phyloP scores from a whole-genome alignment of 2,113 vertebrate species.

The Hemibagrus wyckioides region DNA sequence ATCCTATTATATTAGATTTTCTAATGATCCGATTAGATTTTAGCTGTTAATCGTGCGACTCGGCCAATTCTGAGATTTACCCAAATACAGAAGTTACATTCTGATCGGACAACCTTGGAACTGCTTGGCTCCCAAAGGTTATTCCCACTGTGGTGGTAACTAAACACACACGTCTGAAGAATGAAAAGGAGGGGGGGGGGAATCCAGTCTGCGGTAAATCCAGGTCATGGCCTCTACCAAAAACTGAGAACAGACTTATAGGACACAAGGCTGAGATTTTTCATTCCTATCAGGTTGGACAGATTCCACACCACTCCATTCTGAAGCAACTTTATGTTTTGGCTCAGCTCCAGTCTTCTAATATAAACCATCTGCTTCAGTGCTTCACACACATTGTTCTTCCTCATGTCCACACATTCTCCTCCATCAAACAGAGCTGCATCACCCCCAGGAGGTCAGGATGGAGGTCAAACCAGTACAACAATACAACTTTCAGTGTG shows the following conservation, averaged over 20 bases:
- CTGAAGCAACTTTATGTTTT: not conserved
- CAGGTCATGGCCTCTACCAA: not conserved
- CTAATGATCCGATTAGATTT: not conserved
- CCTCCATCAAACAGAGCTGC: not conserved
- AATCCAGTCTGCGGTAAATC: not conserved
- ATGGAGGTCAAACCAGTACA: not conserved
- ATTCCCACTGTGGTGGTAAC: not conserved
- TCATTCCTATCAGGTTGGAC: not conserved
- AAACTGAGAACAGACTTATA: not conserved
- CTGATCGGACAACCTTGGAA: not conserved
- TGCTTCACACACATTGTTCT: not conserved
- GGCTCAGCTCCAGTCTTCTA: not conserved
- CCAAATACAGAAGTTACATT: not conserved
- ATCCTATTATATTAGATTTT: not conserved
- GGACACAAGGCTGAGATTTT: too few relatives aligned
- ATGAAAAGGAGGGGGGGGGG: not conserved
- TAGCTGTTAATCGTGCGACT: not conserved
- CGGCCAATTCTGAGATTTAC: not conserved
- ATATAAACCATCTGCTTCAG: not conserved
- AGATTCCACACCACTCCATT: constrained; percentile 9
- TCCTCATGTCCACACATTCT: not conserved
- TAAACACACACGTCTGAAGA: not conserved
- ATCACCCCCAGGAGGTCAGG: not conserved
- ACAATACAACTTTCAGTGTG: not conserved
- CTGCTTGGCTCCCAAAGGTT: not conserved